Evolutionary conservation across 2,888 invertebrate species (phyloP).

Genomic region (Dioctria linearis): DNA sequence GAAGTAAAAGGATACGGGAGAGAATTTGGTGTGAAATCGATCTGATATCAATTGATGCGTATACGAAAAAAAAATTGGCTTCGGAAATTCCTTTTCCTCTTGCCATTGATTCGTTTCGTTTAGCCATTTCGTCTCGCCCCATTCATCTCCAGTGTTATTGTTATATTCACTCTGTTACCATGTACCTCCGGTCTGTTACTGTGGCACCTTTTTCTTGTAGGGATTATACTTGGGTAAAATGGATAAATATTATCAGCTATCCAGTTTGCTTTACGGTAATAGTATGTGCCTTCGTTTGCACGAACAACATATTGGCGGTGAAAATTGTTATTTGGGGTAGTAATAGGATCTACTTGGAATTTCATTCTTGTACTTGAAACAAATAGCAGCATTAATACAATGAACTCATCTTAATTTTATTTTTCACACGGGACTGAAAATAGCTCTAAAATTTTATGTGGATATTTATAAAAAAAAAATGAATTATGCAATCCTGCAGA

Average conservation of each 20-base stretch:
- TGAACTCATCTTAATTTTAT: slow-evolving; percentile 39
- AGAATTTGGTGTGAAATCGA: slow-evolving; percentile 55
- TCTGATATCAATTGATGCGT: slow-evolving; percentile 56
- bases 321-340: slow-evolving; percentile 46
- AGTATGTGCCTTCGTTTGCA: slow-evolving; percentile 45
- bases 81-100: slow-evolving; percentile 52
- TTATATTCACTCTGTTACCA: slow-evolving; percentile 52
- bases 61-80: slow-evolving; percentile 54
- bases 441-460: slow-evolving; percentile 30
- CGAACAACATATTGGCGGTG: slow-evolving; percentile 34
- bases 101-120: slow-evolving; percentile 46
- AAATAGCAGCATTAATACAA: slow-evolving; percentile 24
- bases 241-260: slow-evolving; percentile 51
- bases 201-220: slow-evolving; percentile 38
- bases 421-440: background rate
- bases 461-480: background rate
- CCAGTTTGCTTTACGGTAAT: slow-evolving; percentile 54
- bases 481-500: no score
- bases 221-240: slow-evolving; percentile 45
- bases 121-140: slow-evolving; percentile 46
- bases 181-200: slow-evolving; percentile 23
- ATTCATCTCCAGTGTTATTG: slow-evolving; percentile 50
- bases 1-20: slow-evolving; percentile 46
- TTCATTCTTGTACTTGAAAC: slow-evolving; percentile 4
- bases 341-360: slow-evolving; percentile 33